Evolutionary conservation across 2,113 vertebrate species (phyloP).

Genomic region (Sterrhoptilus dennistouni): DNA sequence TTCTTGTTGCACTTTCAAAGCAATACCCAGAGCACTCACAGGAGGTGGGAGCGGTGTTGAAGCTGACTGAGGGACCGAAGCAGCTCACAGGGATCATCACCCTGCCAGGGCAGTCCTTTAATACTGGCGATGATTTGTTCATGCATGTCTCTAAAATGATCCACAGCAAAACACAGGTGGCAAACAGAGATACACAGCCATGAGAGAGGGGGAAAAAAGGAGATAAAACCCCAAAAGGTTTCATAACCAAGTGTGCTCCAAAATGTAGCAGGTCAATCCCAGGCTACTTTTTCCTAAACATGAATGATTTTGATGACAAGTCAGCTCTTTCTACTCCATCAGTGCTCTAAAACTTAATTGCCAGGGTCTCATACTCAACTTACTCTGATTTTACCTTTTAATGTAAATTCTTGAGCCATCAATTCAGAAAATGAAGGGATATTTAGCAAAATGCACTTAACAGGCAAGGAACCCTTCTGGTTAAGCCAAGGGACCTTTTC

Average conservation of each 20-base stretch:
- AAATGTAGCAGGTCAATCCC: conserved; percentile 11
- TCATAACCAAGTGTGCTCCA: conserved; percentile 27
- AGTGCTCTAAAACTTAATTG: not conserved
- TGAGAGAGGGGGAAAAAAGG: not conserved
- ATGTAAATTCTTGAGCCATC: not conserved
- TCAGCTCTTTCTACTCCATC: not conserved
- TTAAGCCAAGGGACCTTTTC: not conserved
- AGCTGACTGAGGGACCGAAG: conserved; percentile 90
- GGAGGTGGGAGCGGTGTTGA: conserved; percentile 85
- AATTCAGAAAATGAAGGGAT: not conserved
- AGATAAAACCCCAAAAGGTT: conserved; percentile 24
- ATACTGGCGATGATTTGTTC: conserved; percentile 95
- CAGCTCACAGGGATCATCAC: conserved; percentile 91
- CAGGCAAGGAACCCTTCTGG: not conserved
- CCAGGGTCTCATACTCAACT: not conserved
- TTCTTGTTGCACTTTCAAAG: conserved; percentile 43
- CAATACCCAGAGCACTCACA: conserved; percentile 83
- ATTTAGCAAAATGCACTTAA: not conserved
- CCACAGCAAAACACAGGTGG: conserved; percentile 31
- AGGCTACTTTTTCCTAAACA: conserved; percentile 21
- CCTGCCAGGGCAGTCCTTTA: conserved; percentile 94
- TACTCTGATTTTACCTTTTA: not conserved
- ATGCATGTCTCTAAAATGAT: conserved; percentile 88
- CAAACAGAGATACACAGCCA: conserved; percentile 13
- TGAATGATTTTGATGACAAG: not conserved